Evolutionary conservation across 2,888 invertebrate genomes (phyloP).

Genomic region (Mesoligia furuncula): DNA sequence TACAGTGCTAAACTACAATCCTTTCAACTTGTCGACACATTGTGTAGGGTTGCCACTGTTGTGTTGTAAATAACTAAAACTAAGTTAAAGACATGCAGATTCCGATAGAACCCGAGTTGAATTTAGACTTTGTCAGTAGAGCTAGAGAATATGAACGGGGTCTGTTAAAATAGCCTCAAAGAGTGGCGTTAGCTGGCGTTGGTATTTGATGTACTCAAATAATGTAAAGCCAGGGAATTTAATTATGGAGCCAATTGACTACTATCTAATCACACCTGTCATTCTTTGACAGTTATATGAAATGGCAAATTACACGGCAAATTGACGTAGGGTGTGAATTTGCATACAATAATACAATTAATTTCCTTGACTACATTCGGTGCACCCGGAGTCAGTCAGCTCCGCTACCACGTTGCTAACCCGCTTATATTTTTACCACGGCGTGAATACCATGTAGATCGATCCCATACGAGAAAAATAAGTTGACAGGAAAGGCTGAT

Average conservation of each 20-base stretch:
- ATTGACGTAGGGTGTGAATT: neutral
- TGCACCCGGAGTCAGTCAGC: neutral
- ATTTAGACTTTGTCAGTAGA: neutral
- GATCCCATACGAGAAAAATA: neutral
- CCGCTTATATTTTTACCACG: neutral
- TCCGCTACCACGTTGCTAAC: neutral
- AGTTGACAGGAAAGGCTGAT: neutral
- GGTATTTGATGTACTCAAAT: neutral
- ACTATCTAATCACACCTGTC: neutral
- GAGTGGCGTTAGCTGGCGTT: neutral
- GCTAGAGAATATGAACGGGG: neutral
- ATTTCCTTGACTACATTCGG: neutral
- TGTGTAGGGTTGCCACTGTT: constrained; percentile 39
- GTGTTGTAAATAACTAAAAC: neutral
- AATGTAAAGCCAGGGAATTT: neutral
- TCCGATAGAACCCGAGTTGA: neutral
- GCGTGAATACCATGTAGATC: neutral
- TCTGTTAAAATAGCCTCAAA: neutral
- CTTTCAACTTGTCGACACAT: constrained; percentile 43
- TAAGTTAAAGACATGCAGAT: neutral
- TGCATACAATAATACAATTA: neutral
- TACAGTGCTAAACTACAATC: constrained; percentile 42
- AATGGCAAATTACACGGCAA: neutral
- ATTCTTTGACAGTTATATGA: neutral
- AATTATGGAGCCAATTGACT: neutral